Evolutionary conservation across 2,888 invertebrate genomes (phyloP).

Genomic region (Aromia moschata): DNA sequence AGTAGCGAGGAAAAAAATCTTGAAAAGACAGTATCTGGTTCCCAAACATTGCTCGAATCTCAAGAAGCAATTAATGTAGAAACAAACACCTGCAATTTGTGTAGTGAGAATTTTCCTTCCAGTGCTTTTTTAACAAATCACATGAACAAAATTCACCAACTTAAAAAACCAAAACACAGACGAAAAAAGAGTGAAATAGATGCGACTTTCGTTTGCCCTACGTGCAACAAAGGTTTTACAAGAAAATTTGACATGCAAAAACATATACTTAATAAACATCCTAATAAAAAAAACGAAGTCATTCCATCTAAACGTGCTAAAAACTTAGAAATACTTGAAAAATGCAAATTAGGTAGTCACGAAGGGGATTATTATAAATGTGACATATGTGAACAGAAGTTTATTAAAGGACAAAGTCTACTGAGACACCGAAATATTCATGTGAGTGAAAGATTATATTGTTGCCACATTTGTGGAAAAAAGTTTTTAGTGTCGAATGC

Average conservation of each 20-base stretch:
- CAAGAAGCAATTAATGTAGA: conserved; percentile 51
- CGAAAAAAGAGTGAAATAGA: conserved; percentile 53
- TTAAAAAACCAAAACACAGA: conserved; percentile 39
- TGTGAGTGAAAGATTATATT: conserved; percentile 60
- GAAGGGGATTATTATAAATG: conserved; percentile 59
- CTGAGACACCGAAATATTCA: conserved; percentile 65
- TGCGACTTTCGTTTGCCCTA: conserved; percentile 52
- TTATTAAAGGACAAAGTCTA: conserved; percentile 57
- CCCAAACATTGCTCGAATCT: too few relatives aligned
- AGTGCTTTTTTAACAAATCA: conserved; percentile 46
- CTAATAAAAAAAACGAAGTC: conserved; percentile 26
- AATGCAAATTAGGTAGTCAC: conserved; percentile 47
- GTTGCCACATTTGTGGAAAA: conserved; percentile 67
- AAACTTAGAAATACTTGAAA: conserved; percentile 49
- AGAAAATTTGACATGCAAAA: conserved; percentile 58
- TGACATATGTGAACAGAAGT: conserved; percentile 60
- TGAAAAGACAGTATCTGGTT: too few relatives aligned
- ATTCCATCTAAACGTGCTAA: conserved; percentile 35
- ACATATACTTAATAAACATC: conserved; percentile 53
- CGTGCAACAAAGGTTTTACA: conserved; percentile 56
- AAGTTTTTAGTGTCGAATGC: conserved; percentile 65
- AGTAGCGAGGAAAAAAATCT: too few relatives aligned
- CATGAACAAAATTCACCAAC: conserved; percentile 41
- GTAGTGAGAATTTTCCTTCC: conserved; percentile 41
- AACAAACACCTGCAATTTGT: conserved; percentile 42